Percentiles rank a stretch among this genome's conserved stretches.
phyloP scores from a whole-genome alignment of 2,113 vertebrate species.

The Amazona vittata region DNA sequence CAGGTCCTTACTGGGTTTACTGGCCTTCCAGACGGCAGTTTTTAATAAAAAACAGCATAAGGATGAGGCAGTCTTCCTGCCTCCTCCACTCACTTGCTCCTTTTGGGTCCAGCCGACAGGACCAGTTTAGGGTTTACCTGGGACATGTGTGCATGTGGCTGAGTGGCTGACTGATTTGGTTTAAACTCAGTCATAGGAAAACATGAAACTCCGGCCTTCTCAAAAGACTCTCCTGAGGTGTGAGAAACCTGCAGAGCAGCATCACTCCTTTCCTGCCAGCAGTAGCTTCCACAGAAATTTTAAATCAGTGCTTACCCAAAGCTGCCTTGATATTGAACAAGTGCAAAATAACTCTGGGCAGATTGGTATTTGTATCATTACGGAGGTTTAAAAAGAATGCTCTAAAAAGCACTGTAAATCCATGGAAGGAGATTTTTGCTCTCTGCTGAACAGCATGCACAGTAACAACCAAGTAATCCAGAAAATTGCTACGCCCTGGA shows the following conservation, averaged over 20 bases:
- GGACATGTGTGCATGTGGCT: fast-evolving
- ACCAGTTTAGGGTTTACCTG: not conserved
- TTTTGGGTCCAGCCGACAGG: not conserved
- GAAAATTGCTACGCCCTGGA: not conserved
- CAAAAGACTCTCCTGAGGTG: not conserved
- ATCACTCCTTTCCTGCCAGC: not conserved
- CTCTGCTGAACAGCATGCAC: not conserved
- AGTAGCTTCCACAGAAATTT: not conserved
- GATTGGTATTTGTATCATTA: not conserved
- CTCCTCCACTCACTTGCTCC: not conserved
- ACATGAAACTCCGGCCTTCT: constrained; percentile 6
- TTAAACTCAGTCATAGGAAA: not conserved
- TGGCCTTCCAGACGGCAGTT: not conserved
- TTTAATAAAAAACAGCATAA: not conserved
- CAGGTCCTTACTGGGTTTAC: not conserved
- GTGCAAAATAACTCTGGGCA: not conserved
- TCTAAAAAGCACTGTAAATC: not conserved
- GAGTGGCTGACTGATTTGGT: not conserved
- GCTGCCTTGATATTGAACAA: not conserved
- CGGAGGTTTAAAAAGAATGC: not conserved
- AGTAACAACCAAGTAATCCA: not conserved
- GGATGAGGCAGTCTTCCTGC: not conserved
- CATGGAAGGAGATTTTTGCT: not conserved
- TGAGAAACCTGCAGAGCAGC: not conserved
- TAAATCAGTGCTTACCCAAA: constrained; percentile 4